Evolutionary conservation across 2,888 invertebrate genomes (phyloP).

Genomic region (Acheta domesticus): DNA sequence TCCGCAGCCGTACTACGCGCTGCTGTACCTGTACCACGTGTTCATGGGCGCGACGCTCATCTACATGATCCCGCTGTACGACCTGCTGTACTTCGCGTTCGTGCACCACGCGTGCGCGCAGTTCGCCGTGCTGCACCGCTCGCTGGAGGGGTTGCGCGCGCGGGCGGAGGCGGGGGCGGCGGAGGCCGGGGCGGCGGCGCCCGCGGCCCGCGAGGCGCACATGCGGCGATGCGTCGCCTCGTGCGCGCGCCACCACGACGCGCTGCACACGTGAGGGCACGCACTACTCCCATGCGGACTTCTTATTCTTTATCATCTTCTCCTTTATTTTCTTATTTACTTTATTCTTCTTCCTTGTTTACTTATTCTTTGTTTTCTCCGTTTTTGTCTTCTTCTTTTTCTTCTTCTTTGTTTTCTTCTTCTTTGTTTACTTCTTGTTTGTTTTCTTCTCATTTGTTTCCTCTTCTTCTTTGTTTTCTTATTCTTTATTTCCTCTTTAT

Average conservation of each 20-base stretch:
- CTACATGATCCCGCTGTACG: constrained; percentile 6
- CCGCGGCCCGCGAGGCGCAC: background rate
- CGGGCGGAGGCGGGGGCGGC: background rate
- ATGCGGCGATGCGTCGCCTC: background rate
- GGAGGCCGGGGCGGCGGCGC: background rate
- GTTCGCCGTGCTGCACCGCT: background rate
- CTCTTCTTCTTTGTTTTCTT: no score
- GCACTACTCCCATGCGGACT: no score
- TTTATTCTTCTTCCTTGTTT: no score
- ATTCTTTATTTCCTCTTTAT: no score
- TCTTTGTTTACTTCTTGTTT: no score
- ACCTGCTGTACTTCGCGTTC: background rate
- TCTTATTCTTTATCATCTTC: no score
- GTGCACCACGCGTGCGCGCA: constrained; percentile 18
- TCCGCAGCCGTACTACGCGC: background rate
- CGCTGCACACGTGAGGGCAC: background rate
- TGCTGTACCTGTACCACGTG: constrained; percentile 1
- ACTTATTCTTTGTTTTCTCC: no score
- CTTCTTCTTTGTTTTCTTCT: no score
- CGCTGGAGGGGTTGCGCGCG: background rate
- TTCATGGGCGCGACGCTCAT: background rate
- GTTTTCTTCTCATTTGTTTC: no score
- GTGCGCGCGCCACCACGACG: background rate
- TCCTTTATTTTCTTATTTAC: no score
- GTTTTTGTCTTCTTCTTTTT: no score